phyloP scores from a whole-genome alignment of 2,113 vertebrate genomes.

The Castor canadensis region DNA sequence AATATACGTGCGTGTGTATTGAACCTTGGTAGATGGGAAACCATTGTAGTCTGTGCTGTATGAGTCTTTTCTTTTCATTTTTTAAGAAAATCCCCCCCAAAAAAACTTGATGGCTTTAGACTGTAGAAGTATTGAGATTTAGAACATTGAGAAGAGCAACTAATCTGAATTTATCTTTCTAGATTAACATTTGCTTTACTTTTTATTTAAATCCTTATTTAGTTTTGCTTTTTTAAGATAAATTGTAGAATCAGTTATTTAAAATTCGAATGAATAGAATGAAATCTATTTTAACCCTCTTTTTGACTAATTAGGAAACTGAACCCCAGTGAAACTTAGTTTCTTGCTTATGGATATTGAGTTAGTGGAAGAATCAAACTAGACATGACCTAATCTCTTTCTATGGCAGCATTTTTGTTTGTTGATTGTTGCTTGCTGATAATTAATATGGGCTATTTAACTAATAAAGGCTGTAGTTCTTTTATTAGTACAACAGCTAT shows the following conservation, averaged over 20 bases:
- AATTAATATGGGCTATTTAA: not conserved
- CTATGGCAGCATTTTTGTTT: not conserved
- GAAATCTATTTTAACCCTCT: not conserved
- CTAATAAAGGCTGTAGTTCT: not conserved
- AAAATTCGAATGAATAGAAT: conserved; percentile 36
- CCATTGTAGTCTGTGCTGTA: not conserved
- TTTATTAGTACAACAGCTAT: not conserved
- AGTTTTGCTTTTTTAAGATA: not conserved
- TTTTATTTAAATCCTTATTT: conserved; percentile 23
- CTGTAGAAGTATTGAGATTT: too few species aligned
- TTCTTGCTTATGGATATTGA: not conserved
- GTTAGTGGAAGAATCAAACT: not conserved
- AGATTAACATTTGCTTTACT: not conserved
- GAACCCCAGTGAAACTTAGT: not conserved
- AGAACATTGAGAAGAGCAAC: not conserved
- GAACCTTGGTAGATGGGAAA: not conserved
- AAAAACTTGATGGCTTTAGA: not conserved
- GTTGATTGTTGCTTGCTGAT: not conserved
- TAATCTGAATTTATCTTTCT: not conserved
- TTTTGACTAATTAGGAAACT: not conserved
- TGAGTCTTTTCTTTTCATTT: not conserved
- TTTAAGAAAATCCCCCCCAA: not conserved
- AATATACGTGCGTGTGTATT: not conserved
- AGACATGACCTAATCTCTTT: not conserved
- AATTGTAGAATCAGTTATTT: conserved; percentile 6